A percentile compares a stretch with the other conserved stretches of the same genome.
These are phyloP conservation scores for Cheirogaleus medius DNA, from an alignment of 2,113 vertebrate species.

Conservation along the genomic window DNA sequence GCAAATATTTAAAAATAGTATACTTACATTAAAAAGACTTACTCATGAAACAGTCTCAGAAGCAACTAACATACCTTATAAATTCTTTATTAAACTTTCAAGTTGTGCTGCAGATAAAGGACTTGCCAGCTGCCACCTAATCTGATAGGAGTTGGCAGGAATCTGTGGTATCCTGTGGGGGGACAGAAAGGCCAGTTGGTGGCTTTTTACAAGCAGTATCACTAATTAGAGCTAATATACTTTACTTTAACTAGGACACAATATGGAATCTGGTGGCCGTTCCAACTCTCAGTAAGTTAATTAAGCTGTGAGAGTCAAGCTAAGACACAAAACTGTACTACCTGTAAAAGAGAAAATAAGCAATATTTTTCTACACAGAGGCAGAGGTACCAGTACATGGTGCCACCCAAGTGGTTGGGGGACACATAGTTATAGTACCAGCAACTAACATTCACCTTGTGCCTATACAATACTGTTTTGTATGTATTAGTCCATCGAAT, in stretches of 20 bases:
- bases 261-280: background rate
- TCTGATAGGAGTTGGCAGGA: conserved; percentile 49
- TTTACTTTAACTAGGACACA: conserved; percentile 20
- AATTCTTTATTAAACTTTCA: conserved; percentile 52
- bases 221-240: conserved; percentile 48
- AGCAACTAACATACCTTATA: background rate
- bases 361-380: background rate
- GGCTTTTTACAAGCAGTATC: conserved; percentile 40
- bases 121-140: conserved; percentile 24
- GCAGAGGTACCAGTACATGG: background rate
- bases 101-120: background rate
- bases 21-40: background rate
- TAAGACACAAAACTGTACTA: background rate
- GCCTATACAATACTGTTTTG: fast-evolving
- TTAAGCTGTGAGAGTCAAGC: conserved; percentile 49
- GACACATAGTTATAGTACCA: fast-evolving
- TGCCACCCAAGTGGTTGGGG: background rate
- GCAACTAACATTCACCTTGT: background rate
- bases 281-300: conserved; percentile 47
- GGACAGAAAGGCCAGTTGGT: conserved; percentile 52
- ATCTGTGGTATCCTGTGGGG: background rate
- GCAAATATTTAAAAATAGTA: background rate
- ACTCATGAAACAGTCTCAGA: background rate
- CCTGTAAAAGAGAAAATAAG: background rate
- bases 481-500: background rate